These are phyloP conservation scores for Xestia xanthographa DNA, from an alignment of 2,888 invertebrate genomes.

Conservation along the genomic window DNA sequence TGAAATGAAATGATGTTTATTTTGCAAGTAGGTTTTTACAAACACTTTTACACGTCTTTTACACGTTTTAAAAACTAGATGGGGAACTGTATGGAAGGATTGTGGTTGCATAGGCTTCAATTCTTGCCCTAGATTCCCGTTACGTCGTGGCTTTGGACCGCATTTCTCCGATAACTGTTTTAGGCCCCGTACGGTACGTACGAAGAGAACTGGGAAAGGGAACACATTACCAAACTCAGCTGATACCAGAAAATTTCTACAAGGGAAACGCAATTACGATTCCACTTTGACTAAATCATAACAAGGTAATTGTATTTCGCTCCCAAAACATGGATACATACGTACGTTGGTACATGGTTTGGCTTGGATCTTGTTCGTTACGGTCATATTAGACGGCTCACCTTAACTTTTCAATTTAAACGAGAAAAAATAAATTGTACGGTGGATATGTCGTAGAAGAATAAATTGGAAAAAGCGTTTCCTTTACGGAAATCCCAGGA, in stretches of 20 bases:
- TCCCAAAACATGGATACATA: constrained; percentile 6
- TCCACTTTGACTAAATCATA: constrained; percentile 33
- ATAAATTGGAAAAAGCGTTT: background rate
- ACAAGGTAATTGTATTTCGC: constrained; percentile 27
- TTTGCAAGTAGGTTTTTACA: too few species aligned
- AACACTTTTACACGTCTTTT: too few species aligned
- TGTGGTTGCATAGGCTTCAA: background rate
- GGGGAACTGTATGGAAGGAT: too few species aligned
- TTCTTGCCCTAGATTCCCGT: background rate
- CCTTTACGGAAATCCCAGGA: background rate
- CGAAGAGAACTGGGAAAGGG: background rate
- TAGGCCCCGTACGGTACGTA: background rate
- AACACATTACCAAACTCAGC: constrained; percentile 22
- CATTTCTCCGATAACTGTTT: constrained; percentile 41
- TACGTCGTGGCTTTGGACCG: constrained; percentile 27
- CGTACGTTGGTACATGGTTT: background rate
- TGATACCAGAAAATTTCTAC: constrained; percentile 12
- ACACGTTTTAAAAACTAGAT: too few species aligned
- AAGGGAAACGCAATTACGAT: constrained; percentile 31
- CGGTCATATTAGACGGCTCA: background rate
- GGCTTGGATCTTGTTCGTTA: background rate
- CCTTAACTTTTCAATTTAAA: background rate
- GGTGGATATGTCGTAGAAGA: background rate
- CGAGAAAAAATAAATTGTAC: background rate
- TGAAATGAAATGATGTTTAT: too few species aligned